phyloP scores from a whole-genome alignment of 23 tunicate genomes.

The Styela plicata region DNA sequence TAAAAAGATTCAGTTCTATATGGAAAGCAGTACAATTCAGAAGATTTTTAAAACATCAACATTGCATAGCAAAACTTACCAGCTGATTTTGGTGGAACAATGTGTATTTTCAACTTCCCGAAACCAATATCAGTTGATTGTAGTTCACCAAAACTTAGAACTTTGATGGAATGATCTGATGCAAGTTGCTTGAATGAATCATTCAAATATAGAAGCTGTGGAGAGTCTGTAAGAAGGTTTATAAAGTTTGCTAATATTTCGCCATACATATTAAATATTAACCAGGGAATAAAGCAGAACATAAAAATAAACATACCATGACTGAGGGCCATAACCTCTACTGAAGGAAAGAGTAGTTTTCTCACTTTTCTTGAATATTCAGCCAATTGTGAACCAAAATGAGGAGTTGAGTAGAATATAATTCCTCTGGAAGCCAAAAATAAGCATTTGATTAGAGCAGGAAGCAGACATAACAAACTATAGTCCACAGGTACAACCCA shows the following conservation, averaged over 20 bases:
- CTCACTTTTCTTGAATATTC: conserved; percentile 50
- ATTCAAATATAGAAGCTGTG: conserved; percentile 49
- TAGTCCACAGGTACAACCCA: too few species aligned
- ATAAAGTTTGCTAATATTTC: neutral
- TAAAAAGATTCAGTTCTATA: too few species aligned
- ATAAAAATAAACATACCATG: conserved; percentile 42
- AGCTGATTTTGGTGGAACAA: conserved; percentile 83
- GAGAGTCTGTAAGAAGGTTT: conserved; percentile 51
- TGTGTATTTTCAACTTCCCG: conserved; percentile 50
- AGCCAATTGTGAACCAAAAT: conserved; percentile 74
- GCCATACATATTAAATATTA: neutral
- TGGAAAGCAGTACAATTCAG: too few species aligned
- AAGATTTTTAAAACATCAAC: too few species aligned
- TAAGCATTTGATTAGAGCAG: neutral
- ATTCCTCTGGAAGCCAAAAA: conserved; percentile 46
- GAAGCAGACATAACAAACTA: neutral
- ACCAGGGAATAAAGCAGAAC: too few species aligned
- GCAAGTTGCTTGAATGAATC: conserved; percentile 40
- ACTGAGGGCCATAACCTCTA: conserved; percentile 76
- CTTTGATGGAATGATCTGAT: conserved; percentile 7
- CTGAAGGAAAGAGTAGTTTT: conserved; percentile 60
- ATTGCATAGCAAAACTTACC: too few species aligned
- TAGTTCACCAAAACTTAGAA: conserved; percentile 71
- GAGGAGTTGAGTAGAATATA: conserved; percentile 82
- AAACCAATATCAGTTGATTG: conserved; percentile 62